A percentile compares a stretch with the other conserved stretches of the same genome.
These are phyloP conservation scores for human DNA, from an alignment of 2,113 vertebrate species.

Conservation along the genomic window DNA sequence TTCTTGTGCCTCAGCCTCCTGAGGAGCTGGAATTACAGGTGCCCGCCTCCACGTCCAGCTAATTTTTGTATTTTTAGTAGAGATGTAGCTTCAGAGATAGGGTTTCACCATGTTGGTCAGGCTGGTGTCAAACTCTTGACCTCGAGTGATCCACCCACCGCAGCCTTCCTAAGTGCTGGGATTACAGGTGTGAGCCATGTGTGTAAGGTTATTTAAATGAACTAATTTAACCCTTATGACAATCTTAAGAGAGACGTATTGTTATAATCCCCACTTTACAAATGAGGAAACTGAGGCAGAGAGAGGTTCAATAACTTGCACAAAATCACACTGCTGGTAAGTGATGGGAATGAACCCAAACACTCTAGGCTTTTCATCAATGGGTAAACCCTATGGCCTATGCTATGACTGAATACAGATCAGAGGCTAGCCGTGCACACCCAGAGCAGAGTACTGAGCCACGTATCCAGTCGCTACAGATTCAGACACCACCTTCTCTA, in stretches of 20 bases:
- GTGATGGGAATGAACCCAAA: not conserved
- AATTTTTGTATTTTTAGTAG: too few relatives aligned
- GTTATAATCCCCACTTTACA: not conserved
- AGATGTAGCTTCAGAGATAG: too few relatives aligned
- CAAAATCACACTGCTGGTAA: not conserved
- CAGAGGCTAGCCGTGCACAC: not conserved
- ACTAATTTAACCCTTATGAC: not conserved
- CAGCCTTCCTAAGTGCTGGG: too few relatives aligned
- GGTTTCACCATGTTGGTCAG: too few relatives aligned
- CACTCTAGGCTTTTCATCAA: not conserved
- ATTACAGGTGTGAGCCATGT: too few relatives aligned
- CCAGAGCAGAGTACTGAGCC: not conserved
- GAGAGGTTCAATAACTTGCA: not conserved
- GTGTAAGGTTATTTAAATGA: not conserved
- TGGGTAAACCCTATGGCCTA: rapidly evolving
- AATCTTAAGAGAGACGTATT: not conserved
- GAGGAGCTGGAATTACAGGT: too few relatives aligned
- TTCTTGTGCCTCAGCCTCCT: too few relatives aligned
- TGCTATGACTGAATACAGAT: not conserved
- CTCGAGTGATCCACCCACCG: too few relatives aligned
- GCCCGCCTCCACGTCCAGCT: too few relatives aligned
- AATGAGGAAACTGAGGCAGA: not conserved
- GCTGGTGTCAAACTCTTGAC: too few relatives aligned
- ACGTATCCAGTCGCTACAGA: not conserved
- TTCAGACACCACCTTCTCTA: not conserved